Evolutionary conservation across 2,888 invertebrate genomes (phyloP).

Genomic region (Pedicia rivosa): DNA sequence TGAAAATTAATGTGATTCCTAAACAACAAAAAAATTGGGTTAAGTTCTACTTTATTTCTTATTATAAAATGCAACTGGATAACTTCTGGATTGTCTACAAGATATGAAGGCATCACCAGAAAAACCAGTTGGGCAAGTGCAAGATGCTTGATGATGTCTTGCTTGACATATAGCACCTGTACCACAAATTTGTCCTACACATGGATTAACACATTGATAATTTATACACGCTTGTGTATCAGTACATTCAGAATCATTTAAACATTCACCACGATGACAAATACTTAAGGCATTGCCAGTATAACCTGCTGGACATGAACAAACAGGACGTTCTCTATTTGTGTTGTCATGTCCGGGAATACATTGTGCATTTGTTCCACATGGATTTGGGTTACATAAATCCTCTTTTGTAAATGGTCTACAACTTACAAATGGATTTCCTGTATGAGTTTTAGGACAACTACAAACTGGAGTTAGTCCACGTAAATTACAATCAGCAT

Average conservation of each 20-base stretch:
- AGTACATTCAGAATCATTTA: slow-evolving; percentile 57
- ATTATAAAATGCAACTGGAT: slow-evolving; percentile 21
- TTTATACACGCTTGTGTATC: slow-evolving; percentile 63
- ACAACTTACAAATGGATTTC: slow-evolving; percentile 69
- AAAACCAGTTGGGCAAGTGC: slow-evolving; percentile 57
- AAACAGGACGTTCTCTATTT: slow-evolving; percentile 69
- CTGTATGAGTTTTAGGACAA: slow-evolving; percentile 75
- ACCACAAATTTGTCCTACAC: slow-evolving; percentile 65
- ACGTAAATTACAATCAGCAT: slow-evolving; percentile 63
- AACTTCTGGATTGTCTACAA: slow-evolving; percentile 33
- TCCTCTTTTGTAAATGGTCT: slow-evolving; percentile 70
- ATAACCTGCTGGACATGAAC: slow-evolving; percentile 64
- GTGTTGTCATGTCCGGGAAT: slow-evolving; percentile 70
- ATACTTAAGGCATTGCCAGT: slow-evolving; percentile 57
- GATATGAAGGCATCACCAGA: slow-evolving; percentile 42
- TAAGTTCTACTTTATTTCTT: too few species aligned
- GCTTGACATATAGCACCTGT: slow-evolving; percentile 58
- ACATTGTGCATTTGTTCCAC: slow-evolving; percentile 48
- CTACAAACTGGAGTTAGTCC: slow-evolving; percentile 72
- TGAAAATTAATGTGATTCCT: too few species aligned
- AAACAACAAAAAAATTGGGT: too few species aligned
- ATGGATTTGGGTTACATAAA: slow-evolving; percentile 75
- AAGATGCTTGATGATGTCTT: slow-evolving; percentile 63
- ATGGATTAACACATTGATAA: slow-evolving; percentile 57
- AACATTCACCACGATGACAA: slow-evolving; percentile 65